These are phyloP conservation scores for Sebastes itinus DNA, from an alignment of 2,797 vertebrate species.

Conservation along the genomic window DNA sequence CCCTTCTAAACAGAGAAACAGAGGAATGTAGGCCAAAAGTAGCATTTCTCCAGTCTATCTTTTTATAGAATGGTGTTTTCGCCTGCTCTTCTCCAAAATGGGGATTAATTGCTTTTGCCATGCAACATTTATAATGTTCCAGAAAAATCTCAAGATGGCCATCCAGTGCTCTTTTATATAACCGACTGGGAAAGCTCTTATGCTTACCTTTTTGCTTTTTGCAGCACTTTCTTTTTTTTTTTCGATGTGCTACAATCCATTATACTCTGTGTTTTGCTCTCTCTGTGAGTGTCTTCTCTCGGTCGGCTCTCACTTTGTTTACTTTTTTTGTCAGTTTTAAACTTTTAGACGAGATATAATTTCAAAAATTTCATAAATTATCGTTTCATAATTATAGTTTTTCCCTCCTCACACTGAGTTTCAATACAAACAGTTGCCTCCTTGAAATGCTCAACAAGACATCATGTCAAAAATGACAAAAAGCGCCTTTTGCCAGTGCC, in stretches of 20 bases:
- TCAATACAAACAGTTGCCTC: neutral
- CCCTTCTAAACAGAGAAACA: neutral
- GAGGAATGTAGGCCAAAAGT: slow-evolving; percentile 19
- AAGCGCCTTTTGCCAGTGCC: neutral
- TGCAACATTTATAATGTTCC: slow-evolving; percentile 55
- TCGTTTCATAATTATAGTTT: neutral
- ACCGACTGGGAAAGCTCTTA: neutral
- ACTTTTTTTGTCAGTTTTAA: neutral
- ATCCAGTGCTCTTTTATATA: slow-evolving; percentile 19
- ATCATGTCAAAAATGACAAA: neutral
- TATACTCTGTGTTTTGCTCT: neutral
- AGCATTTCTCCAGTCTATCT: slow-evolving; percentile 20
- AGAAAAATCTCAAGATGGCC: slow-evolving; percentile 30
- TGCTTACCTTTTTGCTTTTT: slow-evolving; percentile 21
- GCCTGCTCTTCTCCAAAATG: slow-evolving; percentile 32
- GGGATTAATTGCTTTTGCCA: slow-evolving; percentile 44
- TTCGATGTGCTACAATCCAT: neutral
- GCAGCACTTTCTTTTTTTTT: neutral
- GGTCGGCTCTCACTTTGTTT: neutral
- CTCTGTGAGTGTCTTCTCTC: neutral
- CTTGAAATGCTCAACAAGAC: neutral
- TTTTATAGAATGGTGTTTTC: slow-evolving; percentile 32
- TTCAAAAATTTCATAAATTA: neutral
- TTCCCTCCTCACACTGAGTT: neutral
- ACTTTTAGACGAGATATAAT: neutral